Base-by-base conservation (phyloP, 2,888 invertebrate species). In the Hirtodrosophila histrioides region DNA sequence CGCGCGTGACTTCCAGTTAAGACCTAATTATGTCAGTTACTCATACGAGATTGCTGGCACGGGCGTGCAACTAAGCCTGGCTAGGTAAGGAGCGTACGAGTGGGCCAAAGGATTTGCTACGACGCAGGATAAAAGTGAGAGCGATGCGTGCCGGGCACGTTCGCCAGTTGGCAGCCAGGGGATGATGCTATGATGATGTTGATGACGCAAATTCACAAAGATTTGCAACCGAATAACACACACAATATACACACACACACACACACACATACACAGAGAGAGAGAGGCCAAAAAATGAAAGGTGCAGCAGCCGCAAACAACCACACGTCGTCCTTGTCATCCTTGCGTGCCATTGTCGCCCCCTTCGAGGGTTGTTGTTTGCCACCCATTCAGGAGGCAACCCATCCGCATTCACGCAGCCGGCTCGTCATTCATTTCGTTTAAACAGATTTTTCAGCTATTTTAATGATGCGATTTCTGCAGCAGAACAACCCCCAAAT, bases 11-110 rank as follows among this genome's bases (percentile, higher is more conserved):
- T 85, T 82, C 68, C 81, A 85, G 88, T 79, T 88, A 85, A 87
- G 87, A 77, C 88, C 86, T 88, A 88, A 85, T 85, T 85, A 85
- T 85, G 87, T 88, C 88, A 85, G 88, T 85, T 73, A 77, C 86
- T 85, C 86, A 76, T 67, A 79, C 75, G 86, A 77, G 83, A 86
- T 86, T 84, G 69, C 49, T 39, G 49, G 49, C 62, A 37, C 31
- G 35, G 56, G 27, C 17, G 35, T 27, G 55, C 44, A 35, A 40
- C 63, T 46, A 46, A 51, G 65, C 35, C 71, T 17, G 58, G 33
- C 11, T 67, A 24, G 66, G 50, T 29, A 39, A 44, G 53, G 12
- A 33, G 40, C n/a, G 24, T n/a, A 40, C 29, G 41, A 45, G 43
- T 39, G 57, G 50, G 37, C 54, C 48, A 48, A 41, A 27, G 44